Base-by-base conservation (phyloP, 2,797 vertebrate species). In the Enteromius anoplus region DNA sequence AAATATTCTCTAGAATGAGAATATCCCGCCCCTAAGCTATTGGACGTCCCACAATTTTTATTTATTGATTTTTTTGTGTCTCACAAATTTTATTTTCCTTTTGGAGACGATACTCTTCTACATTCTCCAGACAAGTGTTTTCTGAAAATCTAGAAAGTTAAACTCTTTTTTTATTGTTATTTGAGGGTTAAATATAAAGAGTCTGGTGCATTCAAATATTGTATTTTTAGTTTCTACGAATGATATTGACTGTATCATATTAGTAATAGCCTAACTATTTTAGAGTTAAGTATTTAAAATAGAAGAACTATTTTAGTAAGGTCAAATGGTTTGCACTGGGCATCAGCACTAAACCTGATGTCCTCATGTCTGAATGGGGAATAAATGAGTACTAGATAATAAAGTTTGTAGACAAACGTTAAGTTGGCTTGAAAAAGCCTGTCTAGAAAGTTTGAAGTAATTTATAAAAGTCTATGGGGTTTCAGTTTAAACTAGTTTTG, bases 351-450 rank as follows among this genome's bases (percentile, higher is more conserved):
- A 72, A 62, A 37, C 26, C 40, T 17, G 53, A 37, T 11, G 40
- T 64, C 15, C 23, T 66, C 32, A 42, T 75, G 49, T 66, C 47
- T 82, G 60, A 65, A 66, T 32, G 45, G 6, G 51, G 42, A 66
- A 53, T 66, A 26, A 81, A 81, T 19, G 53, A 64, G 34, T 5
- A 37, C 34, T 37, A 37, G 34, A 37, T 37, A 37, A 37, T 1
- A 37, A 37, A 37, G 34, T 37, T 5, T 37, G 34, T 37, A 37
- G 34, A 37, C 34, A 37, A 37, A 37, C 5, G 3, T 34, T 34
- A 34, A 34, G 32, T 34, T 5, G 5, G 34, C 34, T 34, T 34
- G 34, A 34, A 34, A 34, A 34, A 34, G 34, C 34, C 34, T 34
- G 26, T 37, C 34, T 37, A 37, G 34, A 37, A 37, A 37, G 34